A percentile compares a stretch with the other conserved stretches of the same genome.
phyloP scores from a whole-genome alignment of 2,113 vertebrate genomes.

The Panthera tigris region DNA sequence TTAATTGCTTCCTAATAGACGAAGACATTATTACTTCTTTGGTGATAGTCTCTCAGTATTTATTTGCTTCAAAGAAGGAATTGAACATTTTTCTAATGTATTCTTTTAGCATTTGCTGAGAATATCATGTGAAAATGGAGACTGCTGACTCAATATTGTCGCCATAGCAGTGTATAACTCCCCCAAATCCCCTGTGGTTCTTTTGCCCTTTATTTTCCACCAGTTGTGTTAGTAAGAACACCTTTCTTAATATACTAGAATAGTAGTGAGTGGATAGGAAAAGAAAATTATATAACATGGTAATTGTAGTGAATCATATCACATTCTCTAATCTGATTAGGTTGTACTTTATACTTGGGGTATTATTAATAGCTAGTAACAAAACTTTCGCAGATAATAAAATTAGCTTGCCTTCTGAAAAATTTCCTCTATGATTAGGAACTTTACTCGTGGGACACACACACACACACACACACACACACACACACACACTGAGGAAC shows the following conservation, averaged over 20 bases:
- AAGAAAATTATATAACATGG: neutral
- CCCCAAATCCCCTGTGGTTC: neutral
- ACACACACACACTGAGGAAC: neutral
- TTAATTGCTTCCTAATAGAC: neutral
- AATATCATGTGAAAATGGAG: neutral
- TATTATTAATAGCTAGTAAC: neutral
- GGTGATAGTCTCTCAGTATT: neutral
- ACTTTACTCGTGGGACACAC: neutral
- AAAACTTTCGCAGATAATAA: neutral
- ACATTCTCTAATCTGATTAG: neutral
- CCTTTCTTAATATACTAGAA: neutral
- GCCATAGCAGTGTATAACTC: neutral
- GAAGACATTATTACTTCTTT: neutral
- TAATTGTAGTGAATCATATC: neutral
- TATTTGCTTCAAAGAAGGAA: neutral
- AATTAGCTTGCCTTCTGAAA: slow-evolving; percentile 8
- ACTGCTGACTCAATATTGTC: neutral
- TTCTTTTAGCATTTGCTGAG: neutral
- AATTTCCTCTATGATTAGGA: neutral
- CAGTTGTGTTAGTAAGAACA: neutral
- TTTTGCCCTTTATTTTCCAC: neutral
- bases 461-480: neutral
- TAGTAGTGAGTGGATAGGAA: neutral
- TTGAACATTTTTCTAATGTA: neutral
- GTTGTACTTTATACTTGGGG: neutral